A percentile compares a stretch with the other conserved stretches of the same genome.
These are phyloP conservation scores for Falco berigora DNA, from an alignment of 2,797 vertebrate genomes.

Conservation along the genomic window DNA sequence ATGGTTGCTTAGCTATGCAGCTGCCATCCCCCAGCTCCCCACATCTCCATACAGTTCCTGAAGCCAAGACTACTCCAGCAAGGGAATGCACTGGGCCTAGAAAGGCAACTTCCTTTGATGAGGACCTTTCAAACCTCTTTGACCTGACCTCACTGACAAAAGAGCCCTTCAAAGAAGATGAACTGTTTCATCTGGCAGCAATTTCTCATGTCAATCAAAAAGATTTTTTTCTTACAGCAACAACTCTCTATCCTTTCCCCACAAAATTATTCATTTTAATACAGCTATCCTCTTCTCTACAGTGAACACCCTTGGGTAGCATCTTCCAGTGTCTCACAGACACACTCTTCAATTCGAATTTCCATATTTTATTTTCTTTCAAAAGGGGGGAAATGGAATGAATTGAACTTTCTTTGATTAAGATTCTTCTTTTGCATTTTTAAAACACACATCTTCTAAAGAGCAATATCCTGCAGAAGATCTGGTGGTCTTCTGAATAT, in stretches of 20 bases:
- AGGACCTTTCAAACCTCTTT: slow-evolving; percentile 68
- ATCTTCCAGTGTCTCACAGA: slow-evolving; percentile 38
- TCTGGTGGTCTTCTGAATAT: slow-evolving; percentile 11
- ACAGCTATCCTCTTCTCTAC: slow-evolving; percentile 24
- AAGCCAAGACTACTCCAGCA: slow-evolving; percentile 47
- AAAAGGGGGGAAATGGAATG: not conserved
- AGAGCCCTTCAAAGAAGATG: slow-evolving; percentile 67
- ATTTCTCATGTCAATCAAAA: slow-evolving; percentile 69
- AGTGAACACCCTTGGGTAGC: slow-evolving; percentile 50
- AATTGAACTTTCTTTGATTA: slow-evolving; percentile 23
- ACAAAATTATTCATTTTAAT: slow-evolving; percentile 65
- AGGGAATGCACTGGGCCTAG: slow-evolving; percentile 52
- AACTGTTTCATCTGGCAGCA: slow-evolving; percentile 67
- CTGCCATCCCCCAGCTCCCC: slow-evolving; percentile 31
- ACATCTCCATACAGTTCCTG: slow-evolving; percentile 50
- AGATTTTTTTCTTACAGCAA: slow-evolving; percentile 58
- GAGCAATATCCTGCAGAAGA: not conserved
- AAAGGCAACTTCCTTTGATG: slow-evolving; percentile 65
- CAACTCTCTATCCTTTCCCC: slow-evolving; percentile 43
- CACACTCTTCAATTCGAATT: not conserved
- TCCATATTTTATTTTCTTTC: slow-evolving; percentile 55
- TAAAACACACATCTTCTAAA: not conserved
- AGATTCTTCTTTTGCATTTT: slow-evolving; percentile 29
- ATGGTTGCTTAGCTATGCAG: slow-evolving; percentile 49
- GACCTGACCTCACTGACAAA: slow-evolving; percentile 68